Evolutionary conservation across 1,140 invertebrate genomes (phyloP).

Genomic region (Bicyclus anynana): DNA sequence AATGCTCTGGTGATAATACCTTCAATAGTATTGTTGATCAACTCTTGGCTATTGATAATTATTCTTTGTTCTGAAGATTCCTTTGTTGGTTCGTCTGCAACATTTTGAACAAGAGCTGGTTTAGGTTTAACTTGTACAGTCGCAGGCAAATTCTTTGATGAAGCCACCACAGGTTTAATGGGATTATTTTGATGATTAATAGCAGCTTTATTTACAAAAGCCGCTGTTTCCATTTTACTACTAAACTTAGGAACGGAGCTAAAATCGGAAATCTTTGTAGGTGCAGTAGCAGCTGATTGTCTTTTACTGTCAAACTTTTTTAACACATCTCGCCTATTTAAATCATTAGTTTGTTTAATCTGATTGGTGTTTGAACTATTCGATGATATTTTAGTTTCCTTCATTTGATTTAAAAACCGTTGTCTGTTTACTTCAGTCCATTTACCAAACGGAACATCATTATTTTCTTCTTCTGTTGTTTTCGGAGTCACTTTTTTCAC

Average conservation of each 20-base stretch:
- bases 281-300: constrained; percentile 38
- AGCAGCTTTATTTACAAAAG: constrained; percentile 47
- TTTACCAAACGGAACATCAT: constrained; percentile 64
- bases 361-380: constrained; percentile 58
- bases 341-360: constrained; percentile 66
- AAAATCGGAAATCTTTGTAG: constrained; percentile 39
- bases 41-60: constrained; percentile 57
- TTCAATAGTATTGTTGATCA: constrained; percentile 70
- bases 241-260: constrained; percentile 17
- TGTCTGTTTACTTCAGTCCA: constrained; percentile 69
- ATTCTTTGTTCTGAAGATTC: constrained; percentile 32
- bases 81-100: constrained; percentile 18
- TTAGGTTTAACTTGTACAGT: constrained; percentile 19
- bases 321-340: constrained; percentile 64
- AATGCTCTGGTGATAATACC: constrained; percentile 53
- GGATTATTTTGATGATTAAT: constrained; percentile 18
- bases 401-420: constrained; percentile 69
- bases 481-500: constrained; percentile 30
- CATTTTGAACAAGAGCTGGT: constrained; percentile 27
- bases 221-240: constrained; percentile 41
- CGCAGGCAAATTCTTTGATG: constrained; percentile 12
- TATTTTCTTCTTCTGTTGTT: constrained; percentile 31
- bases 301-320: constrained; percentile 68
- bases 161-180: constrained; percentile 11
- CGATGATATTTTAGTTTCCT: constrained; percentile 54